These are phyloP conservation scores for Erithacus rubecula DNA, from an alignment of 2,797 vertebrate species.

Conservation along the genomic window DNA sequence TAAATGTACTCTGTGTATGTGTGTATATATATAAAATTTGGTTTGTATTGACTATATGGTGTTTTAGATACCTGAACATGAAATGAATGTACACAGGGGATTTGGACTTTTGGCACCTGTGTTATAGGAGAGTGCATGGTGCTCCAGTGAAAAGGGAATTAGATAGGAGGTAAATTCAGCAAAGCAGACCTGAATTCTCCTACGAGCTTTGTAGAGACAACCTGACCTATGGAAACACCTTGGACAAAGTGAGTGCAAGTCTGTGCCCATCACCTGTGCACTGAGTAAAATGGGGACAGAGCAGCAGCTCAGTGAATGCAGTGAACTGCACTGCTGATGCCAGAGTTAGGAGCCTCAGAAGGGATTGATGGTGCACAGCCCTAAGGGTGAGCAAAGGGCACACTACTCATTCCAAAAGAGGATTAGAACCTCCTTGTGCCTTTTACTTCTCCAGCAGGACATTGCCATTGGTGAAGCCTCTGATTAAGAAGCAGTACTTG, in stretches of 20 bases:
- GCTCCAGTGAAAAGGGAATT: background rate
- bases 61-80: background rate
- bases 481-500: slow-evolving; percentile 36
- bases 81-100: background rate
- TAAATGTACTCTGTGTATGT: background rate
- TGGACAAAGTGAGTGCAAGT: background rate
- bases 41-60: background rate
- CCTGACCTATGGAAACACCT: background rate
- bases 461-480: background rate
- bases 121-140: background rate
- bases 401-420: background rate
- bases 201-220: background rate
- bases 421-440: background rate
- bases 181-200: background rate
- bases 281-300: background rate
- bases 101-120: background rate
- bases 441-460: slow-evolving; percentile 26
- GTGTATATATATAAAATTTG: background rate
- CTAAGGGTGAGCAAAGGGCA: background rate
- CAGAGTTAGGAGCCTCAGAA: background rate
- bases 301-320: background rate
- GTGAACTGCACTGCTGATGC: background rate
- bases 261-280: background rate
- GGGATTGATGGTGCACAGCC: background rate
- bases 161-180: background rate